phyloP scores from a whole-genome alignment of 2,888 invertebrate species.

The Pterostichus niger region DNA sequence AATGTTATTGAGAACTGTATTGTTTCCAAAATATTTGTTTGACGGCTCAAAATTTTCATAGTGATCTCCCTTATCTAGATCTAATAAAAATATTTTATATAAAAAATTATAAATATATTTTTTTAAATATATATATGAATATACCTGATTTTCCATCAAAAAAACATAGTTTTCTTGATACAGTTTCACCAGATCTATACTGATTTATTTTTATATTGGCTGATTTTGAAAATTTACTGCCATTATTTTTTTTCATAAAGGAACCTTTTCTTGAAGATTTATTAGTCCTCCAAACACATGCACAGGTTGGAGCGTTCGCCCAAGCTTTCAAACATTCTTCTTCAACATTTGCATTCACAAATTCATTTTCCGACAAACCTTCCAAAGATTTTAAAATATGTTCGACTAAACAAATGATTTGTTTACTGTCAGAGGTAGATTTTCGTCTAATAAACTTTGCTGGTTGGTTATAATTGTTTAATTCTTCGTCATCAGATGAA shows the following conservation, averaged over 20 bases:
- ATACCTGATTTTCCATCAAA: constrained; percentile 75
- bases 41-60: constrained; percentile 8
- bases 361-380: constrained; percentile 72
- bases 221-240: constrained; percentile 71
- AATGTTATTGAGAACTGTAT: constrained; percentile 1
- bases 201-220: constrained; percentile 61
- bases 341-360: constrained; percentile 80
- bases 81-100: constrained; percentile 7
- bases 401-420: constrained; percentile 77
- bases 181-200: constrained; percentile 71
- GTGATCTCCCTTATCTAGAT: constrained; percentile 46
- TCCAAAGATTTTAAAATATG: constrained; percentile 75
- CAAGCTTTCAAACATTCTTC: constrained; percentile 81
- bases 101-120: not conserved
- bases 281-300: constrained; percentile 83
- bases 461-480: constrained; percentile 68
- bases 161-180: constrained; percentile 77
- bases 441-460: constrained; percentile 69
- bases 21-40: constrained; percentile 33
- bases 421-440: constrained; percentile 72
- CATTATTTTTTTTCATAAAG: constrained; percentile 78
- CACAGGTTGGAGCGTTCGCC: constrained; percentile 80
- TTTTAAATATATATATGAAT: not conserved
- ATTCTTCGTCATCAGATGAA: constrained; percentile 81
- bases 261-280: constrained; percentile 79